A percentile compares a stretch with the other conserved stretches of the same genome.
These are phyloP conservation scores for Delichon dasypus DNA, from an alignment of 2,797 vertebrate species.

Conservation along the genomic window DNA sequence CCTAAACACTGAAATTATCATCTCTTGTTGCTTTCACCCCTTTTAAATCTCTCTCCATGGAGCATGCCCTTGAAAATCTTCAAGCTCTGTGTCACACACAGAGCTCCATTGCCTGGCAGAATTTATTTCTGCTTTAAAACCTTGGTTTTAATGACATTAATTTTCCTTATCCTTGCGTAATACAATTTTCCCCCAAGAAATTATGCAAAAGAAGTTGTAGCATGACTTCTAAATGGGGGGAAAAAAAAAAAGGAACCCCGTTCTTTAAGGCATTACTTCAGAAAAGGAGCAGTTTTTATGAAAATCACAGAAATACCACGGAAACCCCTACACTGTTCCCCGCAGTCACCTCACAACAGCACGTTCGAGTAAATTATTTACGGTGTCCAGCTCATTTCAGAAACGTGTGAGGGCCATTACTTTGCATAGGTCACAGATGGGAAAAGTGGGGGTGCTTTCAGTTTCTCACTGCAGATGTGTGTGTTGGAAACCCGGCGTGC, in stretches of 20 bases:
- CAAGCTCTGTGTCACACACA: background rate
- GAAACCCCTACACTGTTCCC: background rate
- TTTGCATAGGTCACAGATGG: background rate
- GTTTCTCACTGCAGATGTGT: background rate
- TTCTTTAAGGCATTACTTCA: background rate
- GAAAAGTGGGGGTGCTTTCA: background rate
- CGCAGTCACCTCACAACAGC: background rate
- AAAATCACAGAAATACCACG: background rate
- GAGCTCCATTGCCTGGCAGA: background rate
- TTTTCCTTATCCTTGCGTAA: background rate
- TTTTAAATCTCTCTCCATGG: background rate
- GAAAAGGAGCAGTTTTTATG: background rate
- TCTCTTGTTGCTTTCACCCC: background rate
- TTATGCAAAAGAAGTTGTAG: background rate
- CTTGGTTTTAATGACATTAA: background rate
- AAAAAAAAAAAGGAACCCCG: background rate
- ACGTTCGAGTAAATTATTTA: accelerated
- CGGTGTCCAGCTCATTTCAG: background rate
- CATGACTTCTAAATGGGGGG: background rate
- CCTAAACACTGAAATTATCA: background rate
- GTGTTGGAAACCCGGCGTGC: background rate
- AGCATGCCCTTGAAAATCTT: background rate
- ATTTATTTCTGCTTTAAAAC: background rate
- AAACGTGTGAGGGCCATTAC: background rate
- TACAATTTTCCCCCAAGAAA: background rate